Evolutionary conservation across 2,113 vertebrate genomes (phyloP).

Genomic region (Phocoena phocoena): DNA sequence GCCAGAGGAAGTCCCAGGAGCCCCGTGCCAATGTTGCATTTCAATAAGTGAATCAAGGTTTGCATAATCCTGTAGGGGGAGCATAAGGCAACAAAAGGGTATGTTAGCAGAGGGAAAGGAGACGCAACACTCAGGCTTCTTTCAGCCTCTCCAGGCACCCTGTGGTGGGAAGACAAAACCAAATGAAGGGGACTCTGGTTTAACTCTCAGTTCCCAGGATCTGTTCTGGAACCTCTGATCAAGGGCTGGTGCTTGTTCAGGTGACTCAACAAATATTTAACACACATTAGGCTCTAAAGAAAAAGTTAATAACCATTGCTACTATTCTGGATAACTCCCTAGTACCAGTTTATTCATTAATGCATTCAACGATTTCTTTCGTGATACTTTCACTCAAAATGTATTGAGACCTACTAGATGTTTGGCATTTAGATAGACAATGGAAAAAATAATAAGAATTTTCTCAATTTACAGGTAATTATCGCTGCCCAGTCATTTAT

Average conservation of each 20-base stretch:
- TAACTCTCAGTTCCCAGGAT: neutral
- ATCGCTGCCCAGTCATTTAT: neutral
- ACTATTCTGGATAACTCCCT: neutral
- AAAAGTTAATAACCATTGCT: neutral
- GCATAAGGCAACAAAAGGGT: neutral
- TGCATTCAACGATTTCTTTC: neutral
- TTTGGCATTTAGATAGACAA: neutral
- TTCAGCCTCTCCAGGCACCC: neutral
- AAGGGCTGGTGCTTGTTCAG: neutral
- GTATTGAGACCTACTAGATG: neutral
- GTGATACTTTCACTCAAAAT: neutral
- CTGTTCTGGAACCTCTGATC: neutral
- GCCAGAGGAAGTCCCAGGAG: conserved; percentile 90
- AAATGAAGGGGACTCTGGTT: neutral
- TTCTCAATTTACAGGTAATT: neutral
- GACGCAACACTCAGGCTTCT: neutral
- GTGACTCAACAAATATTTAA: neutral
- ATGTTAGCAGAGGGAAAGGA: neutral
- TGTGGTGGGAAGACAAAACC: neutral
- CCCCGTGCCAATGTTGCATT: conserved; percentile 90
- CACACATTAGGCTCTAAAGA: neutral
- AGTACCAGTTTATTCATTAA: neutral
- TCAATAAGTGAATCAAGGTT: conserved; percentile 90
- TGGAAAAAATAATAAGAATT: neutral
- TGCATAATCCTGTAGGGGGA: conserved; percentile 81